A percentile compares a stretch with the other conserved stretches of the same genome.
These are phyloP conservation scores for Torymus aiolomorphi DNA, from an alignment of 2,888 invertebrate genomes.

Conservation along the genomic window DNA sequence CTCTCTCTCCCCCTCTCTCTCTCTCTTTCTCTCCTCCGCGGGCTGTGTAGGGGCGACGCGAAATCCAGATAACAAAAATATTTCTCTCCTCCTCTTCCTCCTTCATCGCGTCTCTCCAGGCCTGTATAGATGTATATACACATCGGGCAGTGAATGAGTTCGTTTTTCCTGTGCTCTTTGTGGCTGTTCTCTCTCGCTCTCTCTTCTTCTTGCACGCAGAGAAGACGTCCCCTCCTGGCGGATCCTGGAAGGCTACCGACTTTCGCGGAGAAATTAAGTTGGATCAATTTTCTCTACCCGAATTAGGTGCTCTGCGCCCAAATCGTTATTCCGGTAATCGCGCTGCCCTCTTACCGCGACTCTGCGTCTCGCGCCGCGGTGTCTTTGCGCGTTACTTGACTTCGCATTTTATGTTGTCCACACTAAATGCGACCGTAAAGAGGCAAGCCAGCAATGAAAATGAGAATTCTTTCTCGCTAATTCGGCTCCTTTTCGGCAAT, in stretches of 20 bases:
- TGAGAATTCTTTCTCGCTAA: slow-evolving; percentile 6
- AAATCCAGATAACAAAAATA: slow-evolving; percentile 53
- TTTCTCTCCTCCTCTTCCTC: slow-evolving; percentile 23
- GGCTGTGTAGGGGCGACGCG: slow-evolving; percentile 17
- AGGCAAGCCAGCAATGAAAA: background rate
- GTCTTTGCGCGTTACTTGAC: slow-evolving; percentile 11
- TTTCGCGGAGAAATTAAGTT: slow-evolving; percentile 53
- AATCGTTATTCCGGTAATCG: slow-evolving; percentile 49
- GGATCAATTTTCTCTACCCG: slow-evolving; percentile 55
- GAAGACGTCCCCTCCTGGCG: slow-evolving; percentile 35
- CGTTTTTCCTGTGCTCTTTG: slow-evolving; percentile 37
- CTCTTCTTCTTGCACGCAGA: slow-evolving; percentile 11
- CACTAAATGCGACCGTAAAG: background rate
- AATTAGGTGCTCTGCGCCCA: slow-evolving; percentile 37
- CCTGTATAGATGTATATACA: background rate
- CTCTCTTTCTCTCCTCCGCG: slow-evolving; percentile 32
- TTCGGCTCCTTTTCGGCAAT: background rate
- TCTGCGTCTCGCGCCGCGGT: background rate
- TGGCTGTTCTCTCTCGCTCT: background rate
- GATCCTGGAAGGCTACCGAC: slow-evolving; percentile 57
- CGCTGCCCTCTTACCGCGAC: background rate
- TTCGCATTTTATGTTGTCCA: background rate
- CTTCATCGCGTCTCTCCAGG: no score
- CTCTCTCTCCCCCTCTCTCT: no score
- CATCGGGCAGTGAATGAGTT: background rate